A percentile compares a stretch with the other conserved stretches of the same genome.
These are phyloP conservation scores for Lophius piscatorius DNA, from an alignment of 2,113 vertebrate genomes.

Conservation along the genomic window DNA sequence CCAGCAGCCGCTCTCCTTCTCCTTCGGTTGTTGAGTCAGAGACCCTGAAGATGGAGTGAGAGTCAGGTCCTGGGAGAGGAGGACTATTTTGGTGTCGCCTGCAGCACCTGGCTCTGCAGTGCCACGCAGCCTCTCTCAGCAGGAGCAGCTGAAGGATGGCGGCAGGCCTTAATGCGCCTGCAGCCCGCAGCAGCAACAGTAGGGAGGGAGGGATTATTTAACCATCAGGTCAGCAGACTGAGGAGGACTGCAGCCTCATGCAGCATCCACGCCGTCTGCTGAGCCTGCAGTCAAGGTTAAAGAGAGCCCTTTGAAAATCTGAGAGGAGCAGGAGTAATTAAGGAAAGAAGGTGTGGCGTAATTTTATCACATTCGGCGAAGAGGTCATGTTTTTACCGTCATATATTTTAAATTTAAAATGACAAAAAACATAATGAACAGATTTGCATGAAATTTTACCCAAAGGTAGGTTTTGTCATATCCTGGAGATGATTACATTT, in stretches of 20 bases:
- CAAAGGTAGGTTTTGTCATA: too few species aligned
- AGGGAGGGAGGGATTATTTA: slow-evolving; percentile 71
- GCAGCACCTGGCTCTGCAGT: slow-evolving; percentile 76
- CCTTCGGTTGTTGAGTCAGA: slow-evolving; percentile 62
- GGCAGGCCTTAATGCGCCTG: slow-evolving; percentile 74
- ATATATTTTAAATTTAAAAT: too few species aligned
- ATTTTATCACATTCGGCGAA: too few species aligned
- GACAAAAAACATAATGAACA: too few species aligned
- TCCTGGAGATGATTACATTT: too few species aligned
- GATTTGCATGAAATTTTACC: too few species aligned
- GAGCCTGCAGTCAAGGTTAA: slow-evolving; percentile 25
- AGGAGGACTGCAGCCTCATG: slow-evolving; percentile 55
- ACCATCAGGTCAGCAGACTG: slow-evolving; percentile 65
- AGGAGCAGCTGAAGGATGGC: slow-evolving; percentile 75
- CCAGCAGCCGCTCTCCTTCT: slow-evolving; percentile 42
- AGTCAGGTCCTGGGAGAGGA: slow-evolving; percentile 57
- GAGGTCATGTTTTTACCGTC: too few species aligned
- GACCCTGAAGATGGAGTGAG: slow-evolving; percentile 63
- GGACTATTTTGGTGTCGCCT: slow-evolving; percentile 78
- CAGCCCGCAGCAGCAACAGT: slow-evolving; percentile 65
- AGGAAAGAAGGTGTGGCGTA: not conserved
- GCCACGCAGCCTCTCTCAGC: slow-evolving; percentile 70
- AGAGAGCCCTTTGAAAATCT: not conserved
- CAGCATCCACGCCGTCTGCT: slow-evolving; percentile 17
- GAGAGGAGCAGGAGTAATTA: slow-evolving; percentile 1